Evolutionary conservation across 2,113 vertebrate genomes (phyloP).

Genomic region (Sorex araneus): DNA sequence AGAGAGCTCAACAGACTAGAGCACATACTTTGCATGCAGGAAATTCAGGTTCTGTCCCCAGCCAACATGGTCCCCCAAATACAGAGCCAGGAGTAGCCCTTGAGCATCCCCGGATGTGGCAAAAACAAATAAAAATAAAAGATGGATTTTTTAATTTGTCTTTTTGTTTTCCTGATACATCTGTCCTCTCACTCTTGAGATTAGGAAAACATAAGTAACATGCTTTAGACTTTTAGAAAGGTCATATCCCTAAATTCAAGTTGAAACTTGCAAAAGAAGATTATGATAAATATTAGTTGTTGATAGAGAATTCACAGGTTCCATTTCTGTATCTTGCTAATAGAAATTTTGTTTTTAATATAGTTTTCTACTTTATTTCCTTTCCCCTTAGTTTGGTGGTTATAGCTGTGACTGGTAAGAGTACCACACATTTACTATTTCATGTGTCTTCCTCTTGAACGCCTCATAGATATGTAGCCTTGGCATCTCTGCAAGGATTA

Average conservation of each 20-base stretch:
- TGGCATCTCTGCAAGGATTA: neutral
- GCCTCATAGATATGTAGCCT: neutral
- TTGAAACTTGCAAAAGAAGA: constrained; percentile 85
- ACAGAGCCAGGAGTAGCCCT: too few species aligned
- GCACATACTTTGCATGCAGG: too few species aligned
- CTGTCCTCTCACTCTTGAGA: constrained; percentile 78
- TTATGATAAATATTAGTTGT: constrained; percentile 88
- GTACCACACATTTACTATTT: neutral
- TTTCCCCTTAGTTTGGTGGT: neutral
- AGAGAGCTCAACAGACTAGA: too few species aligned
- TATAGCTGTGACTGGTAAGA: constrained; percentile 31
- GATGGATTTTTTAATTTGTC: constrained; percentile 14
- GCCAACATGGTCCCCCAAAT: too few species aligned
- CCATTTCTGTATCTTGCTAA: constrained; percentile 81
- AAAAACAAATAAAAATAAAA: too few species aligned
- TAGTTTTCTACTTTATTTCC: constrained; percentile 48
- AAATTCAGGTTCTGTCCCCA: too few species aligned
- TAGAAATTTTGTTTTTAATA: constrained; percentile 81
- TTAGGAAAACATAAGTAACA: constrained; percentile 84
- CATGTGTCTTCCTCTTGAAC: neutral
- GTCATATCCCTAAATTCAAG: constrained; percentile 81
- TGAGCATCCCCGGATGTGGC: too few species aligned
- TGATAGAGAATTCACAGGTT: constrained; percentile 85
- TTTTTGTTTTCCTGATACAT: constrained; percentile 61
- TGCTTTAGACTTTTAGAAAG: constrained; percentile 83